Conservation (phyloP, 2,113 vertebrate species). For the Agapornis roseicollis region DNA sequence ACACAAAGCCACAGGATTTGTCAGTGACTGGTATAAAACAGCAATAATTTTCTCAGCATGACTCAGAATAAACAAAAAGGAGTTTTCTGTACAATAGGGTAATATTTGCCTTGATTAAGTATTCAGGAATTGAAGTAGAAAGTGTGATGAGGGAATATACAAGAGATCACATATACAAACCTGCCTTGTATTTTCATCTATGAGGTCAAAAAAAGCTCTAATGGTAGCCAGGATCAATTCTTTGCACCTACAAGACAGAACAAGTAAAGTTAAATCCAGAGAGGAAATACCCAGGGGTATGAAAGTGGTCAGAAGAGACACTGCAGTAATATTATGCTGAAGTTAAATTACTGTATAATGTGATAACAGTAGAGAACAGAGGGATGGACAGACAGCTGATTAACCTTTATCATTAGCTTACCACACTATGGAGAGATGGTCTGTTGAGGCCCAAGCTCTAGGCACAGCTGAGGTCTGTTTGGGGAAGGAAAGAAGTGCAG, state of each 20-base stretch:
- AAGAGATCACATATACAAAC: conserved; percentile 69
- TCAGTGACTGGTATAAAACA: neutral
- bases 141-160: neutral
- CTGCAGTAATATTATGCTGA: neutral
- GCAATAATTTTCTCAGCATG: neutral
- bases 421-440: conserved; percentile 98
- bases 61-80: neutral
- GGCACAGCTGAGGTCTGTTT: conserved; percentile 90
- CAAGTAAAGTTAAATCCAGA: neutral
- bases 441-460: conserved; percentile 93
- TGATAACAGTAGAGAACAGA: neutral
- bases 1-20: neutral
- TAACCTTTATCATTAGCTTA: conserved; percentile 62
- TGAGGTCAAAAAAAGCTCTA: conserved; percentile 91
- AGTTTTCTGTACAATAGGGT: neutral
- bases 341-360: neutral
- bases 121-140: neutral
- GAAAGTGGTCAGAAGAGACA: neutral
- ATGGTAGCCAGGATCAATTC: conserved; percentile 91
- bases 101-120: neutral
- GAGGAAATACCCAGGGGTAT: neutral
- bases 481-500: neutral
- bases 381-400: neutral
- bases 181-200: conserved; percentile 90
- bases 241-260: conserved; percentile 85